These are phyloP conservation scores for Vanessa atalanta DNA, from an alignment of 1,140 invertebrate genomes.

Conservation along the genomic window DNA sequence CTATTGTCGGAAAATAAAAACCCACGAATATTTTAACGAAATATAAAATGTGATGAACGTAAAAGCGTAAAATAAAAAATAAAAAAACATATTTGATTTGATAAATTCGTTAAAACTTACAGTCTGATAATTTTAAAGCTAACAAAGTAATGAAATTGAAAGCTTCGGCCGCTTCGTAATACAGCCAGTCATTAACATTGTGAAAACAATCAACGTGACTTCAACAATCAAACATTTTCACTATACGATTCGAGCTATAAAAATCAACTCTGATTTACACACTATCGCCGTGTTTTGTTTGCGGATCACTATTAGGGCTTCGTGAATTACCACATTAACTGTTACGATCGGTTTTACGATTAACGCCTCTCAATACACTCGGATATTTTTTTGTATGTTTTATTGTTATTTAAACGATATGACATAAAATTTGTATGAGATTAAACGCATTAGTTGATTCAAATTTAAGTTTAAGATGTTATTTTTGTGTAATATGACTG, in stretches of 20 bases:
- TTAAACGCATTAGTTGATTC: too few relatives aligned
- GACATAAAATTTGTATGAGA: too few relatives aligned
- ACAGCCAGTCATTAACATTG: slow-evolving; percentile 57
- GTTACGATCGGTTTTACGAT: slow-evolving; percentile 42
- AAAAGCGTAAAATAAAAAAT: slow-evolving; percentile 14
- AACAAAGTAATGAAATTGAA: slow-evolving; percentile 44
- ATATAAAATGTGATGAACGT: not conserved
- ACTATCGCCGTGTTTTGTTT: slow-evolving; percentile 54
- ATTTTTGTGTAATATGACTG: too few relatives aligned
- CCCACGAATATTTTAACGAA: not conserved
- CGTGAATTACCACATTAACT: slow-evolving; percentile 50
- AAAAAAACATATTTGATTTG: slow-evolving; percentile 37
- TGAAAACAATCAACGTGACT: slow-evolving; percentile 68
- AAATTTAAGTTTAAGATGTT: too few relatives aligned
- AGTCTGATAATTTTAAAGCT: slow-evolving; percentile 46
- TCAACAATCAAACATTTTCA: slow-evolving; percentile 71
- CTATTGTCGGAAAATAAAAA: too few relatives aligned
- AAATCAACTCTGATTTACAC: slow-evolving; percentile 55
- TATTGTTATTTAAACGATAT: slow-evolving; percentile 14
- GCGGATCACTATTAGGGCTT: slow-evolving; percentile 51
- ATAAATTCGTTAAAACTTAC: slow-evolving; percentile 40
- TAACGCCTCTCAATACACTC: slow-evolving; percentile 24
- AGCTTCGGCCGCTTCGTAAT: slow-evolving; percentile 46
- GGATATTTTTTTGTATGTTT: slow-evolving; percentile 29
- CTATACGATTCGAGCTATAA: slow-evolving; percentile 50